phyloP scores from a whole-genome alignment of 2,113 vertebrate genomes.

The Catagonus wagneri region DNA sequence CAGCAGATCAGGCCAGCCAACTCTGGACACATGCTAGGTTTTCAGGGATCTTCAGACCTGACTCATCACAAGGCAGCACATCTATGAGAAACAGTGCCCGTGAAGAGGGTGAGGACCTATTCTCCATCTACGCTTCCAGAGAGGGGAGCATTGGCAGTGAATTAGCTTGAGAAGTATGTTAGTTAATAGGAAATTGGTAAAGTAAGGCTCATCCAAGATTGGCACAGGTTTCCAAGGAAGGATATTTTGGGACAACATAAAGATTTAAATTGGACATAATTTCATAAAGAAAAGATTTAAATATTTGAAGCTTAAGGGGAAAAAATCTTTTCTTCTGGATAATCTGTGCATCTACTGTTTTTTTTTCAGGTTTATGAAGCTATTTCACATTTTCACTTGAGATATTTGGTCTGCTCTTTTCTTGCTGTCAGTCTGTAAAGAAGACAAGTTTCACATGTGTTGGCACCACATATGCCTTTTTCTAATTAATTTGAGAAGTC shows the following conservation, averaged over 20 bases:
- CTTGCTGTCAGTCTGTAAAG: neutral
- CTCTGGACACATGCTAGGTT: neutral
- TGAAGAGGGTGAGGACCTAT: neutral
- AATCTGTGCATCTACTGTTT: neutral
- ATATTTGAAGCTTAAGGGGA: neutral
- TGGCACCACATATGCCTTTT: constrained; percentile 1
- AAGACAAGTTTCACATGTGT: neutral
- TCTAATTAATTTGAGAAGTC: neutral
- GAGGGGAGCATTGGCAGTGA: neutral
- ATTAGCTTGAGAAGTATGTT: neutral
- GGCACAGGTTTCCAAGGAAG: neutral
- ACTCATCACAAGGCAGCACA: neutral
- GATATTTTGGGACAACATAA: neutral
- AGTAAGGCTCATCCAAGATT: neutral
- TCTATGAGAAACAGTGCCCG: neutral
- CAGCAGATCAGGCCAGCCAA: neutral
- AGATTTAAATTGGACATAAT: constrained; percentile 42
- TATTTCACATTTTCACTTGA: neutral
- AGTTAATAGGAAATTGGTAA: neutral
- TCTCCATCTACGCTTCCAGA: neutral
- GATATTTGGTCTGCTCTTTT: neutral
- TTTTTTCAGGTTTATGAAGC: constrained; percentile 5
- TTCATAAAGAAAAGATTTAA: constrained; percentile 15
- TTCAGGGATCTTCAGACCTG: neutral
- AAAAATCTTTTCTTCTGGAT: neutral